Evolutionary conservation across 2,797 vertebrate genomes (phyloP), one percentile per base, ranked within the genome.

Genomic region (Pseudomugil tenellus): DNA sequence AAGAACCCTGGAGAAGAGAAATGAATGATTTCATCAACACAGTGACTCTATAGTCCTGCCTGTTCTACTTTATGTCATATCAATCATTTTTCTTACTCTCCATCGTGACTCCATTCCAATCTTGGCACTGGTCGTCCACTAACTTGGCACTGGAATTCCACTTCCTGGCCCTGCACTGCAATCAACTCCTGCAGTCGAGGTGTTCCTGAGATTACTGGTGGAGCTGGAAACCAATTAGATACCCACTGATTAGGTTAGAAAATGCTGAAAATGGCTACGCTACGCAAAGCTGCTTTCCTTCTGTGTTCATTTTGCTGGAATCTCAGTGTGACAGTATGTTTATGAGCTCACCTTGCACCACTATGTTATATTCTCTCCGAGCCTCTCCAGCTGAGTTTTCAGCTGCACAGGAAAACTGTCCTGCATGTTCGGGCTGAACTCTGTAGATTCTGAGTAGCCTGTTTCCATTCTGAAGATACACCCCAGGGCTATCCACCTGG

Each of bases 81-180:
- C 28, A 57, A 14, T 67, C 48, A 51, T 39, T 13, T 1, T 23
- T n/a, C 95, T 93, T 80, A 97, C 96, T 95, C 95, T 87, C 95
- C 95, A 0, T 96, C 95, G 1, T 94, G 96, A 84, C 93, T 96
- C 96, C 96, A 97, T 64, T 96, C 94, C 84, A 97, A 92, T 70
- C 84, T 88, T 41, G 96, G 96, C 0, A 58, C 80, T 31, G 96
- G 96, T 7, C 78, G 81, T 13, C 96, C 96, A 0, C 88, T 92
- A 7, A 94, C 91, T 46, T 77, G 83, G 69, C 96, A 97, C 64
- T 92, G 90, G 63, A 97, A 91, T 69, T 94, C 90, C 48, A 95
- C 92, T 25, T 94, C 91, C 17, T 94, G 90, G 2, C 94, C 94
- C 7, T 90, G 87, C 1, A 90, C 87, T 53, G 93, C 91, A 0